Conservation (phyloP, 2,113 vertebrate species). For the Zeus faber region DNA sequence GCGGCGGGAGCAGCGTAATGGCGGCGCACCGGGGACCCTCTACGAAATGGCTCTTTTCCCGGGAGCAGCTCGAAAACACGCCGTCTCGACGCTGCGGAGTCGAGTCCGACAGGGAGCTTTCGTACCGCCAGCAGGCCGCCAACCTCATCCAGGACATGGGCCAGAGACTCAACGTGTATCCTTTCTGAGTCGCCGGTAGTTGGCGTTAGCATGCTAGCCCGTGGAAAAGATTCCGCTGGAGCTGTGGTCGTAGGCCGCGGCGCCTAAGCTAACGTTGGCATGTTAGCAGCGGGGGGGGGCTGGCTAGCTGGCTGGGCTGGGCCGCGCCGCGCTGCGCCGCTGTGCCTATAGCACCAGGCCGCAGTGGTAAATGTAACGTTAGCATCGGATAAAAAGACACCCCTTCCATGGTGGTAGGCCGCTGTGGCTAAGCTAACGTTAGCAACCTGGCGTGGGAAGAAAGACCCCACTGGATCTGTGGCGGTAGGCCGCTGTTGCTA, state of each 20-base stretch:
- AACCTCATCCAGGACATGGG: slow-evolving; percentile 97
- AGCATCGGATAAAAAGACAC: too few relatives aligned
- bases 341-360: neutral
- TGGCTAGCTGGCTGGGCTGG: neutral
- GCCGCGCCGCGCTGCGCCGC: neutral
- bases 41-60: slow-evolving; percentile 94
- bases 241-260: too few relatives aligned
- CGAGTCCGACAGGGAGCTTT: slow-evolving; percentile 93
- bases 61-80: slow-evolving; percentile 92
- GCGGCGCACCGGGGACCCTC: slow-evolving; percentile 82
- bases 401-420: too few relatives aligned
- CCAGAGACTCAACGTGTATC: slow-evolving; percentile 98
- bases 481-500: too few relatives aligned
- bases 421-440: too few relatives aligned
- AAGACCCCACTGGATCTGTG: too few relatives aligned
- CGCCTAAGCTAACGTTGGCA: slow-evolving; percentile 22
- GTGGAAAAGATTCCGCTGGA: too few relatives aligned
- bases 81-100: slow-evolving; percentile 91
- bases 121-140: slow-evolving; percentile 94
- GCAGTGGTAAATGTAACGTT: too few relatives aligned
- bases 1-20: slow-evolving; percentile 71
- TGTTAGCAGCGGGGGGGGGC: too few relatives aligned
- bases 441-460: too few relatives aligned
- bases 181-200: slow-evolving; percentile 37
- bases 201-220: slow-evolving; percentile 12